Conservation (phyloP, 2,797 vertebrate genomes). For the Sebastes steindachneri region DNA sequence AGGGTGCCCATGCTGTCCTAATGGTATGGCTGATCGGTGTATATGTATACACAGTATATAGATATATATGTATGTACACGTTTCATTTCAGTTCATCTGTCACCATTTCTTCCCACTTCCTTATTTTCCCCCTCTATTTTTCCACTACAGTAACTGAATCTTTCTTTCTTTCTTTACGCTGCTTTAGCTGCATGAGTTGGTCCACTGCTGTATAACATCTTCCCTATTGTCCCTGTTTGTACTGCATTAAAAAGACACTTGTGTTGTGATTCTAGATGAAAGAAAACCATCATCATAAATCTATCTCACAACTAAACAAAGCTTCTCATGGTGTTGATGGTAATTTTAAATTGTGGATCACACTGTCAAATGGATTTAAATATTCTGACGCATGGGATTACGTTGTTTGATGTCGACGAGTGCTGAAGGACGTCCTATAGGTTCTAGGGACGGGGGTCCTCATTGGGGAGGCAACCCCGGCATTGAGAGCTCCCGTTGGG, state of each 20-base stretch:
- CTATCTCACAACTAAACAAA: background rate
- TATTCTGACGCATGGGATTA: slow-evolving; percentile 29
- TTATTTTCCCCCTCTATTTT: background rate
- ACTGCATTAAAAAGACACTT: background rate
- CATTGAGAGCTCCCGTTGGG: slow-evolving; percentile 29
- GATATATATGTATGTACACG: background rate
- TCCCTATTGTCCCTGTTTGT: background rate
- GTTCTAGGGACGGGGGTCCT: slow-evolving; percentile 19
- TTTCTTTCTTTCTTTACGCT: background rate
- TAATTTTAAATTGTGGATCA: background rate
- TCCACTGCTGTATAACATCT: background rate
- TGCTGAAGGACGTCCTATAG: slow-evolving; percentile 54
- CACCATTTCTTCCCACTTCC: slow-evolving; percentile 4
- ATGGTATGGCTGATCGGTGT: too few relatives aligned
- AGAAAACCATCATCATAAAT: background rate
- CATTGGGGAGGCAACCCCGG: slow-evolving; percentile 20
- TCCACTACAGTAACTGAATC: background rate
- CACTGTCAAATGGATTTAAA: slow-evolving; percentile 9
- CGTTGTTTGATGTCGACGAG: slow-evolving; percentile 48
- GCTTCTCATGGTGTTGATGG: background rate
- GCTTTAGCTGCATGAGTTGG: background rate
- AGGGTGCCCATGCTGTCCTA: too few relatives aligned
- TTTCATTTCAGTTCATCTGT: background rate
- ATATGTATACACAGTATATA: too few relatives aligned
- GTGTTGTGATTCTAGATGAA: slow-evolving; percentile 9